Percentiles rank a stretch among this genome's conserved stretches.
phyloP scores from a whole-genome alignment of 2,888 invertebrate genomes.

The Chrysolina oricalcia region DNA sequence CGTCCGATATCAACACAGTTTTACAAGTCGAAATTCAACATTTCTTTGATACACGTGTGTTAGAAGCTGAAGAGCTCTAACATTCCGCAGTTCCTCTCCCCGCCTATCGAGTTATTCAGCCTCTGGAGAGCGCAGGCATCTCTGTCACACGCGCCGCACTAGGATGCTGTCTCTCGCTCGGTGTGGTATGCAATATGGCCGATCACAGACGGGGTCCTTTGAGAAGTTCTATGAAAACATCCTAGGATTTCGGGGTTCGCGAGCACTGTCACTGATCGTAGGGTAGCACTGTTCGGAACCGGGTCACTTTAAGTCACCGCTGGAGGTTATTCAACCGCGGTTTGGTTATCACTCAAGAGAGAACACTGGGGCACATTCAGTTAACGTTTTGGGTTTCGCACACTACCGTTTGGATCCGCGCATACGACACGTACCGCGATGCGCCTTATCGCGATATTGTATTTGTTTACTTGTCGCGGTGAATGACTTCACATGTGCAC shows the following conservation, averaged over 20 bases:
- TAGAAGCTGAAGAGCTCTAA: slow-evolving; percentile 70
- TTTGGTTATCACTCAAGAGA: neutral
- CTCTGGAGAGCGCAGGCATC: slow-evolving; percentile 67
- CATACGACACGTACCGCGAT: neutral
- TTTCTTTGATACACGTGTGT: slow-evolving; percentile 68
- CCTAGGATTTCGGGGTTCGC: slow-evolving; percentile 52
- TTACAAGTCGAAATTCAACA: slow-evolving; percentile 53
- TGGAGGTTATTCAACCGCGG: neutral
- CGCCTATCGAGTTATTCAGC: slow-evolving; percentile 70
- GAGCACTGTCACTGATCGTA: slow-evolving; percentile 19
- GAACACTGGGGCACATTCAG: neutral
- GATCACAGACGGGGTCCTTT: slow-evolving; percentile 66
- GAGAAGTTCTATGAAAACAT: slow-evolving; percentile 62
- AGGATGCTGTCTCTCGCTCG: slow-evolving; percentile 64
- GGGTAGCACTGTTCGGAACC: neutral
- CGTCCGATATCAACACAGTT: slow-evolving; percentile 28
- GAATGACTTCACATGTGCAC: slow-evolving; percentile 53
- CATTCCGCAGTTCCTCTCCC: slow-evolving; percentile 70
- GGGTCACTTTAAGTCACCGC: neutral
- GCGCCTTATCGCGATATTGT: slow-evolving; percentile 32
- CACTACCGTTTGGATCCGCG: neutral
- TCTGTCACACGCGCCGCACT: slow-evolving; percentile 60
- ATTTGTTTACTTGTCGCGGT: slow-evolving; percentile 48
- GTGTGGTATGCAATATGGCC: slow-evolving; percentile 73
- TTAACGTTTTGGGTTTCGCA: slow-evolving; percentile 18